Conservation (phyloP, 2,113 vertebrate species). For the Colaptes auratus region DNA sequence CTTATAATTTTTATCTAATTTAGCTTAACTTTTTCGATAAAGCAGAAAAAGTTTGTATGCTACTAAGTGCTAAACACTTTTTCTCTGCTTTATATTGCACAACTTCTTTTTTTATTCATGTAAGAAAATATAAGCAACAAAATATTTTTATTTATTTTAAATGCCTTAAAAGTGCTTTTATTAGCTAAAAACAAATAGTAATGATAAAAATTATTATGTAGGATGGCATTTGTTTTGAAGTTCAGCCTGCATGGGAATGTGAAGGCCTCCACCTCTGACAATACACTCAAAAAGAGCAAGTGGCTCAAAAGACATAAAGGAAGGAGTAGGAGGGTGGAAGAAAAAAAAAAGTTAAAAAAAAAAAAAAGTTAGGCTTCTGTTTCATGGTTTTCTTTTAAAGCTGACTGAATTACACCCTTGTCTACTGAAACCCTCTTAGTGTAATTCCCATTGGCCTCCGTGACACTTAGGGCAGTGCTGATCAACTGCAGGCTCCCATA, state of each 20-base stretch:
- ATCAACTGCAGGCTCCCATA: constrained; percentile 57
- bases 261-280: constrained; percentile 17
- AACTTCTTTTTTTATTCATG: neutral
- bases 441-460: constrained; percentile 44
- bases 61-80: neutral
- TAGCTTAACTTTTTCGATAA: neutral
- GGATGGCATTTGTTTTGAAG: constrained; percentile 57
- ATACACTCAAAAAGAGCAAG: constrained; percentile 8
- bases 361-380: constrained; percentile 34
- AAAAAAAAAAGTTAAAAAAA: neutral
- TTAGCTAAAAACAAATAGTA: constrained; percentile 48
- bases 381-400: constrained; percentile 10
- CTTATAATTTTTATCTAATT: neutral
- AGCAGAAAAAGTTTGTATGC: neutral
- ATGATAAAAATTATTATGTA: constrained; percentile 42
- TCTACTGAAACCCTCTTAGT: constrained; percentile 62
- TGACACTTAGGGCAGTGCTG: constrained; percentile 54
- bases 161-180: constrained; percentile 43
- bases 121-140: neutral
- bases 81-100: neutral
- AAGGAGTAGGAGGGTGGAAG: constrained; percentile 30
- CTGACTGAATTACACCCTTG: constrained; percentile 68
- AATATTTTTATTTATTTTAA: neutral
- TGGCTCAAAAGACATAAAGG: constrained; percentile 18
- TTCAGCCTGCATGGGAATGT: constrained; percentile 29